phyloP scores from a whole-genome alignment of 2,113 vertebrate species.

The Platysternon megacephalum region DNA sequence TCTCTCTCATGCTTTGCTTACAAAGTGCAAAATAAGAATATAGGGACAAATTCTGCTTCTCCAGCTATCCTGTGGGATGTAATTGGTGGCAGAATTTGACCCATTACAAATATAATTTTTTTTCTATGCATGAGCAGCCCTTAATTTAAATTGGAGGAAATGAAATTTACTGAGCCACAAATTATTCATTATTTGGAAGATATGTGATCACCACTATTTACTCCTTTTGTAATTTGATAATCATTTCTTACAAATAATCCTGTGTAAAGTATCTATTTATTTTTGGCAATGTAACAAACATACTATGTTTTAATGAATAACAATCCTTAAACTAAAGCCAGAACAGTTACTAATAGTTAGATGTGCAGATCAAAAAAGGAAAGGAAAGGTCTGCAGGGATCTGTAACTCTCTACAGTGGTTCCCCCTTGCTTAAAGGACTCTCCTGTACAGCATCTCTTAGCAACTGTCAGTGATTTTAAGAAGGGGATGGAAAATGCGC shows the following conservation, averaged over 20 bases:
- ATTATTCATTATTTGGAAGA: neutral
- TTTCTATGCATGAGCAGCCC: neutral
- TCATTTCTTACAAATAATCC: neutral
- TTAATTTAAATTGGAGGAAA: constrained; percentile 23
- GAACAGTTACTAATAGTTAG: neutral
- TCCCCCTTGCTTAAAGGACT: constrained; percentile 23
- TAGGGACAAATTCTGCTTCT: neutral
- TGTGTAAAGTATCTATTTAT: neutral
- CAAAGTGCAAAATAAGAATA: neutral
- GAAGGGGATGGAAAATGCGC: constrained; percentile 3
- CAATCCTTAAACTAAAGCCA: neutral
- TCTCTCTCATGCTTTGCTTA: neutral
- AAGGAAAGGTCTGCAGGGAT: neutral
- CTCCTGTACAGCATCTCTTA: constrained; percentile 26
- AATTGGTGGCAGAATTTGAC: neutral
- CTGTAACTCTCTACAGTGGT: constrained; percentile 21
- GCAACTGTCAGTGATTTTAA: constrained; percentile 31
- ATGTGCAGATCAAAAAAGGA: neutral
- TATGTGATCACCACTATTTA: constrained; percentile 10
- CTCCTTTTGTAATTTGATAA: neutral
- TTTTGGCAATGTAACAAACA: neutral
- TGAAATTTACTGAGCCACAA: neutral
- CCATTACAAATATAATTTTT: neutral
- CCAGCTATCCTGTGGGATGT: neutral
- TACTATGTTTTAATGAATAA: neutral